These are phyloP conservation scores for Climacteris rufus DNA, from an alignment of 2,113 vertebrate species.

Conservation along the genomic window DNA sequence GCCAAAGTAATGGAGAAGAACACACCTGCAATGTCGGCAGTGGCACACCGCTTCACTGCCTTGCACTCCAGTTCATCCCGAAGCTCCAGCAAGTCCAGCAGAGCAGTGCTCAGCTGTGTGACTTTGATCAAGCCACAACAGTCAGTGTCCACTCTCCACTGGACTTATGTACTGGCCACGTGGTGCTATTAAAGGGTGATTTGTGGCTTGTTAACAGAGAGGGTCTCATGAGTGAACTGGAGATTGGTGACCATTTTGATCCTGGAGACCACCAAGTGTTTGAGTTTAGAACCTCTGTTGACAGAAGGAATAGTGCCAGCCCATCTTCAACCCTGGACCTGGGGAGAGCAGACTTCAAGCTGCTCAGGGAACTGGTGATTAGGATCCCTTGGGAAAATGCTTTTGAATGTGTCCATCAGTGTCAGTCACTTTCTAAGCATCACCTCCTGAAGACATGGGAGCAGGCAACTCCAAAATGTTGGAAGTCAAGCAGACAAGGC, in stretches of 20 bases:
- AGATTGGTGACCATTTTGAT: fast-evolving
- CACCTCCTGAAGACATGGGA: not conserved
- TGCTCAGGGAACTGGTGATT: not conserved
- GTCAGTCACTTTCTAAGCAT: not conserved
- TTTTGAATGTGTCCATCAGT: not conserved
- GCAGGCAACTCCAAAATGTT: not conserved
- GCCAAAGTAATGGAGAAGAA: not conserved
- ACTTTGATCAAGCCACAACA: fast-evolving
- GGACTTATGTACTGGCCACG: not conserved
- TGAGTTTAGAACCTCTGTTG: not conserved
- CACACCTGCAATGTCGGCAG: too few relatives aligned
- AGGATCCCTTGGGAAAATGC: not conserved
- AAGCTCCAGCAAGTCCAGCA: not conserved
- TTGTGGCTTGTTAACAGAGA: not conserved
- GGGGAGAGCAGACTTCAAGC: not conserved
- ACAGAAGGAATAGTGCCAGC: not conserved
- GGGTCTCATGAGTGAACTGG: not conserved
- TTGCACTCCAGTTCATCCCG: not conserved
- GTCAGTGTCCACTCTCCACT: not conserved
- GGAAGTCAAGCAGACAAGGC: not conserved
- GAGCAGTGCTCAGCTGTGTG: not conserved
- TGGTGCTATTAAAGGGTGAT: not conserved
- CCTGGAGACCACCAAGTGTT: not conserved
- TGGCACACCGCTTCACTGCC: too few relatives aligned
- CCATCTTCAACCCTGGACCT: not conserved